Base-by-base conservation (phyloP, 2,113 vertebrate genomes). In the Thermophis baileyi region DNA sequence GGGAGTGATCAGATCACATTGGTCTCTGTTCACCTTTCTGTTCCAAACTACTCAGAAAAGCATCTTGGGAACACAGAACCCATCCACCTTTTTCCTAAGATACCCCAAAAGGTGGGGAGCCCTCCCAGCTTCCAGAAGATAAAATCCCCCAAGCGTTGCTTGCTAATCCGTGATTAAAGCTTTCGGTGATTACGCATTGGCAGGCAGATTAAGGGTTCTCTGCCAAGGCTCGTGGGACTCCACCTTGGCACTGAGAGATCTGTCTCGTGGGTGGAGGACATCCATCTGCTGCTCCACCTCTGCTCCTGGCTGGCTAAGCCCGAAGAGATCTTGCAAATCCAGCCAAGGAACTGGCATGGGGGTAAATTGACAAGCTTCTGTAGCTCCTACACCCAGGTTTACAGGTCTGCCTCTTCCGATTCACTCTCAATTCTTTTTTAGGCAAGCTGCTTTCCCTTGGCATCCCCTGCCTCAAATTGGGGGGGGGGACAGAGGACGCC, bases 111-210 rank as follows among this genome's bases (percentile, higher is more conserved):
- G 69, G 1, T 40, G 69, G 69, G 18, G 35, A 22, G 18, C 69
- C 14, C 16, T 7, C 35, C 25, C 25, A 3, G n/a, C 50, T 44
- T 47, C 60, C 30, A 85, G 63, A 81, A 24, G 40, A 5, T 20
- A 53, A 85, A 60, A 93, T 89, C 69, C n/a, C 46, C 87, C 51
- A 2, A 55, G 5, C 8, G 22, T 25, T 18, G 51, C 51, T 49
- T 85, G 69, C 22, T 93, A 93, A 93, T 90, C 92, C 60, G 44
- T 14, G 88, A 60, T 93, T 93, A 89, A 60, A 57, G 87, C 88
- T n/a, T 85, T 47, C 27, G 44, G 49, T 85, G 88, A 60, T 89
- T 86, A 60, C 51, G 87, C 91, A 16, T 50, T 50, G 25, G 35
- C 57, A 74, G 51, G 35, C 69, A 14, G 92, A 85, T 85, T 85